Conservation (phyloP, 2,797 vertebrate species). For the Potorous gilbertii region DNA sequence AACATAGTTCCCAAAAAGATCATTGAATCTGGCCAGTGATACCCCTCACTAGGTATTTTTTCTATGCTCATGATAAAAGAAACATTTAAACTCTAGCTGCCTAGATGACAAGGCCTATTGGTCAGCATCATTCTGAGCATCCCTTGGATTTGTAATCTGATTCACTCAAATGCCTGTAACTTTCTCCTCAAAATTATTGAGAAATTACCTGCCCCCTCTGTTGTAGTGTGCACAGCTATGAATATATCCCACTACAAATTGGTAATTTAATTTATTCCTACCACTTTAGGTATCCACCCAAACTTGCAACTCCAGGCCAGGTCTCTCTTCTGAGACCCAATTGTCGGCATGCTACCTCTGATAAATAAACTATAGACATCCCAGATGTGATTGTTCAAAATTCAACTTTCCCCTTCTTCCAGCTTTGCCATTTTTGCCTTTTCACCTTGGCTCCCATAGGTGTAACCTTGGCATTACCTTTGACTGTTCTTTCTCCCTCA, state of each 20-base stretch:
- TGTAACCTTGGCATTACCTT: not conserved
- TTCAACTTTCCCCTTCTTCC: not conserved
- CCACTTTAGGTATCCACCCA: not conserved
- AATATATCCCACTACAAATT: not conserved
- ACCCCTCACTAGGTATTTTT: not conserved
- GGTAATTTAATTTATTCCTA: not conserved
- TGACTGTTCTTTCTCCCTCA: not conserved
- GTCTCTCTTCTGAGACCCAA: not conserved
- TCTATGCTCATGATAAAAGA: not conserved
- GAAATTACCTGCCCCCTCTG: not conserved
- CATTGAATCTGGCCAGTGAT: not conserved
- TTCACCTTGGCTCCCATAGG: not conserved
- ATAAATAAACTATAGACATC: not conserved
- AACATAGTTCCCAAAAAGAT: not conserved
- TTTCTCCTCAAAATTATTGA: not conserved
- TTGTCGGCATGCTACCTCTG: not conserved
- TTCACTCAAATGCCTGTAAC: not conserved
- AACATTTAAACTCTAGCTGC: not conserved
- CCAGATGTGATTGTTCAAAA: not conserved
- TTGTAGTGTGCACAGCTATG: not conserved
- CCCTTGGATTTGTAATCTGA: not conserved
- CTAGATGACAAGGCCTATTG: not conserved
- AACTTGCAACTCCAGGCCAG: not conserved
- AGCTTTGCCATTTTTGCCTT: not conserved
- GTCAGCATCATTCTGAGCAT: not conserved